Evolutionary conservation across 2,797 vertebrate species (phyloP).

Genomic region (Channa striata): DNA sequence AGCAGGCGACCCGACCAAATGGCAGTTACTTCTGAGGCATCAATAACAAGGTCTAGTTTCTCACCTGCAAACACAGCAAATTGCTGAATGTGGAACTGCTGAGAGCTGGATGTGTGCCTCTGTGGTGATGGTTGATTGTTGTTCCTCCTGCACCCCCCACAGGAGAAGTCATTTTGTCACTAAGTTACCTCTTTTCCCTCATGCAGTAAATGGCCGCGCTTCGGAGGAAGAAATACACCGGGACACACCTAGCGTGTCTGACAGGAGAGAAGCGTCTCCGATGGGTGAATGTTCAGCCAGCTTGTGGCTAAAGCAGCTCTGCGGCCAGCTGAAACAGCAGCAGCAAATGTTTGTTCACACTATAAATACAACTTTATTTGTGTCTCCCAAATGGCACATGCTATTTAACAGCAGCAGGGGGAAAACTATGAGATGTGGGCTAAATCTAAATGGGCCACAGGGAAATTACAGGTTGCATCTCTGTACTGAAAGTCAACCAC

Average conservation of each 20-base stretch:
- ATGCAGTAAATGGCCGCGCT: constrained; percentile 19
- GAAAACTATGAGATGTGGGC: constrained; percentile 2
- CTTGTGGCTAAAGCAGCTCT: background rate
- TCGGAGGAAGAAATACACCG: constrained; percentile 1
- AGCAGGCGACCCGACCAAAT: constrained; percentile 4
- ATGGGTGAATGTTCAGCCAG: background rate
- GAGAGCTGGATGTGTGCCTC: constrained; percentile 10
- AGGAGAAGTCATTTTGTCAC: background rate
- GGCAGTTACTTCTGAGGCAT: background rate
- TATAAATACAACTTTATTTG: constrained; percentile 22
- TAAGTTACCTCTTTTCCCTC: background rate
- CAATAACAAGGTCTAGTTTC: background rate
- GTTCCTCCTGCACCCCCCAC: background rate
- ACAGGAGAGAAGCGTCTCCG: background rate
- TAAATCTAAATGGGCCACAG: constrained; percentile 23
- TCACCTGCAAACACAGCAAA: constrained; percentile 28
- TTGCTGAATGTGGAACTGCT: constrained; percentile 16
- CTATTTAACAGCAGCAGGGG: background rate
- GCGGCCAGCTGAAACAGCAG: background rate
- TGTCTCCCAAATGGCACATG: background rate
- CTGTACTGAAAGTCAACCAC: constrained; percentile 29
- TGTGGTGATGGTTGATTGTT: background rate
- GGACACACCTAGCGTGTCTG: background rate
- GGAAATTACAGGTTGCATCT: constrained; percentile 34
- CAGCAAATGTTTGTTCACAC: constrained; percentile 10